Conservation (phyloP, 2,113 vertebrate species). For the Eurystomus gularis region DNA sequence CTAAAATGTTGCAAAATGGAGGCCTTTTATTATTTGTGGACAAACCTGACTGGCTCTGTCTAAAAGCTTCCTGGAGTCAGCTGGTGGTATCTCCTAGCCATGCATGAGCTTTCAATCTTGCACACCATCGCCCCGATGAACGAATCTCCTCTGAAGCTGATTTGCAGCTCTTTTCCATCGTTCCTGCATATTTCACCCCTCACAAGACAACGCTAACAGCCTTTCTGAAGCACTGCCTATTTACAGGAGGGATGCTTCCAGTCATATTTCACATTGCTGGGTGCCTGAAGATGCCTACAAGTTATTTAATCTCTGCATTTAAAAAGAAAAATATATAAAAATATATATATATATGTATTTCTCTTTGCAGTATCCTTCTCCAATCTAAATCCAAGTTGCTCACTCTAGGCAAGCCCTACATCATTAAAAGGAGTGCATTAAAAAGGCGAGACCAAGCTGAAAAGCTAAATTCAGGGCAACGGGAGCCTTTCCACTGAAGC, state of each 20-base stretch:
- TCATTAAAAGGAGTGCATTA: background rate
- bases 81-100: background rate
- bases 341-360: background rate
- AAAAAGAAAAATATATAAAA: too few species aligned
- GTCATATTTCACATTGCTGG: background rate
- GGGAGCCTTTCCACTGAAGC: background rate
- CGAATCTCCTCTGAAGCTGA: background rate
- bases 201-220: background rate
- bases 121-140: background rate
- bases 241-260: background rate
- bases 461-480: background rate
- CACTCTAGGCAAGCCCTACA: background rate
- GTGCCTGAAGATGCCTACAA: background rate
- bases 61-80: background rate
- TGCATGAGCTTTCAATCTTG: background rate
- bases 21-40: background rate
- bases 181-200: background rate
- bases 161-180: background rate
- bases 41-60: background rate
- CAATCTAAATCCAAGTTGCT: conserved; percentile 30
- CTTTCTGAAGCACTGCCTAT: background rate
- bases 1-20: background rate
- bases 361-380: background rate
- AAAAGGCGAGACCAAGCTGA: accelerated
- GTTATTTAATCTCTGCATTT: conserved; percentile 31